These are phyloP conservation scores for Grallaria varia DNA, from an alignment of 2,113 vertebrate genomes.

Conservation along the genomic window DNA sequence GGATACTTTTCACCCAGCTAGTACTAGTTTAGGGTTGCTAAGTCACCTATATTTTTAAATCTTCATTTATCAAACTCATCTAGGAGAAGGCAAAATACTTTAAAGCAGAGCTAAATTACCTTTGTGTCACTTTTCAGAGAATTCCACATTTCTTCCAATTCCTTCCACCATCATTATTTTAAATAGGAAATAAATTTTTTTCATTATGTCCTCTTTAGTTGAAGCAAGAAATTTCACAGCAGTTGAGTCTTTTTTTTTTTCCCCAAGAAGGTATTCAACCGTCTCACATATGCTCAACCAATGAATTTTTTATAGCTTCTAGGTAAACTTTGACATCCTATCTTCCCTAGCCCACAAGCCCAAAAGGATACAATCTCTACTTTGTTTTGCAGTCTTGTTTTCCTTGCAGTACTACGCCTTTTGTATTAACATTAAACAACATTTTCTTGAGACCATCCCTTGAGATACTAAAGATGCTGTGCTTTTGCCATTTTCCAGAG, in stretches of 20 bases:
- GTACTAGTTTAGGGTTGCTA: neutral
- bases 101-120: neutral
- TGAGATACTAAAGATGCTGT: neutral
- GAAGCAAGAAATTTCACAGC: neutral
- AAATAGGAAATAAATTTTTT: neutral
- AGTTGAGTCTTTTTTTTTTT: neutral
- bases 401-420: neutral
- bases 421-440: neutral
- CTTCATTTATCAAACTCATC: neutral
- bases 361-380: neutral
- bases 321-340: neutral
- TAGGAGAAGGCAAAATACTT: neutral
- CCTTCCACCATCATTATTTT: neutral
- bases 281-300: neutral
- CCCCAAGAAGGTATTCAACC: neutral
- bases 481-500: neutral
- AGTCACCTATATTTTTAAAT: neutral
- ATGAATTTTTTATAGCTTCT: neutral
- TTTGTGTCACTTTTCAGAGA: neutral
- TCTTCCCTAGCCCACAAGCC: neutral
- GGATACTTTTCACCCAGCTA: neutral
- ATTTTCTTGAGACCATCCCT: neutral
- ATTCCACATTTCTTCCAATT: neutral
- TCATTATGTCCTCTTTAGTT: neutral
- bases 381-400: neutral